Evolutionary conservation across 2,888 invertebrate genomes (phyloP), one percentile per base, ranked within the genome.

Genomic region (Galerucella calmariensis): DNA sequence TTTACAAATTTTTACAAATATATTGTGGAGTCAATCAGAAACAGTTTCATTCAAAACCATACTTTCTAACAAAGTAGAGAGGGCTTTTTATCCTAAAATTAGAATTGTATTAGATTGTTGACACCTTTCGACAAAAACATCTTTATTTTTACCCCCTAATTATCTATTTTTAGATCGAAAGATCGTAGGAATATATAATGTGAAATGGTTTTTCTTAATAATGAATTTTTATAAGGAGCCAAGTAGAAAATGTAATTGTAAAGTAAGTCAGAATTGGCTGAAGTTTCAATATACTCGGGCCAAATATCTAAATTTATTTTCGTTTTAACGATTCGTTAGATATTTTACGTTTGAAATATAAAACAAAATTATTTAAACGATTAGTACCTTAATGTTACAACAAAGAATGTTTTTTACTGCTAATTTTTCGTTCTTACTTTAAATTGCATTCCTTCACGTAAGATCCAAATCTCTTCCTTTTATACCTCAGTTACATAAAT

Each of bases 401-500:
- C 56, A 20, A 56, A 51, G n/a, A 51, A 20, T 14, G 53, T 16
- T 56, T 56, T 56, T n/a, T 56, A 56, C 16, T n/a, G 16, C 9
- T 56, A 56, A 16, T 20, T 56, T 8, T 53, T 16, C 4, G 1
- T 53, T 53, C 53, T n/a, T n/a, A 56, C 56, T 4, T 9, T 9
- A 8, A 56, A 56, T 35, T 53, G 53, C 35, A 51, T 67, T 66
- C 65, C 48, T 11, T 24, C 12, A 14, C 53, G 53, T 35, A 46
- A 16, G 12, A 48, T 51, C 14, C 48, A 27, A 53, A 24, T 53
- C 41, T 44, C 61, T 11, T 69, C 69, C 61, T 61, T 69, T 69
- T 61, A 69, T 69, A 69, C 48, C 14, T 10, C 16, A 67, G 69
- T 69, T 69, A 48, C 51, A 69, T 69, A 69, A 69, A 69, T 69